phyloP scores from a whole-genome alignment of 2,888 invertebrate species.

The Thymelicus acteon region DNA sequence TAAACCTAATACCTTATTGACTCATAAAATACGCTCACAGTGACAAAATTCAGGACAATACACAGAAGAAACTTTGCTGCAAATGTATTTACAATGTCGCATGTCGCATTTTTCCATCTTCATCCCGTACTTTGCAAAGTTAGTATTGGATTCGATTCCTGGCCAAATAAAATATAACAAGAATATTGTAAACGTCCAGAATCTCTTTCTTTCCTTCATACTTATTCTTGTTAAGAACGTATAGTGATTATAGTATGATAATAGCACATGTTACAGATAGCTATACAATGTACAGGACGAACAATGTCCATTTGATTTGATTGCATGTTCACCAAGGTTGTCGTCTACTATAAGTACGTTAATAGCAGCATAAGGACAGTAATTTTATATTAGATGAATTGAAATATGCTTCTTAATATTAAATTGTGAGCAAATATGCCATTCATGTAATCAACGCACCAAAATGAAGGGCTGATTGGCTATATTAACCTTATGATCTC shows the following conservation, averaged over 20 bases:
- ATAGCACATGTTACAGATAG: background rate
- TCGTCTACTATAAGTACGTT: slow-evolving; percentile 23
- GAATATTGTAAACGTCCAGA: too few species aligned
- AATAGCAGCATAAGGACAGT: slow-evolving; percentile 31
- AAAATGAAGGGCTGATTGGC: slow-evolving; percentile 72
- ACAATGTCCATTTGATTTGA: slow-evolving; percentile 25
- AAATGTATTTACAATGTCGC: background rate
- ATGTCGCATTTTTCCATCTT: too few species aligned
- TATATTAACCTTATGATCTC: slow-evolving; percentile 69
- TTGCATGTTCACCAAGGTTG: slow-evolving; percentile 19
- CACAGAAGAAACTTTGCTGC: slow-evolving; percentile 7
- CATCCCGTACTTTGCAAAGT: too few species aligned
- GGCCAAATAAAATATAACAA: background rate
- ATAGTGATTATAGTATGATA: too few species aligned
- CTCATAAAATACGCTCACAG: slow-evolving; percentile 31
- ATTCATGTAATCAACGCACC: slow-evolving; percentile 62
- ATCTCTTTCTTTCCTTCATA: too few species aligned
- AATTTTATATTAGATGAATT: slow-evolving; percentile 33
- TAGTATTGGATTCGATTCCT: background rate
- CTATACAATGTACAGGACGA: slow-evolving; percentile 4
- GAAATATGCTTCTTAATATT: slow-evolving; percentile 32
- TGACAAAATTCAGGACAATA: slow-evolving; percentile 21
- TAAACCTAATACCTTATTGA: slow-evolving; percentile 30
- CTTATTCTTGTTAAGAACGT: too few species aligned
- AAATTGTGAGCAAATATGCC: slow-evolving; percentile 40